phyloP scores from a whole-genome alignment of 1,140 invertebrate species.

The Caenorhabditis elegans region DNA sequence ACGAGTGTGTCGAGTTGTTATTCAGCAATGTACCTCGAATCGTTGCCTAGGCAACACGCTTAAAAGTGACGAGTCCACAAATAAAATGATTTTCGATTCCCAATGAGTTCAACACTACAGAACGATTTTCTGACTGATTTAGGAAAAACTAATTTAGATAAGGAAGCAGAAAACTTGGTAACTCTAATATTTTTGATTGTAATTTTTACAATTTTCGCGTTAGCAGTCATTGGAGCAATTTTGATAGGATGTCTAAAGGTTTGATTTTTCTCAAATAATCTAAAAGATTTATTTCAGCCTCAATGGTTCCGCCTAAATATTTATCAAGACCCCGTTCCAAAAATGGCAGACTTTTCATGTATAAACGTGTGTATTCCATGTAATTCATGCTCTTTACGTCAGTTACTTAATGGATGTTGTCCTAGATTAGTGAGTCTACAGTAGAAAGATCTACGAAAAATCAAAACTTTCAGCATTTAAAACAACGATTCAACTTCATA shows the following conservation, averaged over 20 bases:
- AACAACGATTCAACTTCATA: background rate
- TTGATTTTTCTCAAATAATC: background rate
- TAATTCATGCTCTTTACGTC: background rate
- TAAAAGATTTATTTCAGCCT: background rate
- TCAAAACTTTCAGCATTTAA: background rate
- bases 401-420: background rate
- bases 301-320: constrained; percentile 5
- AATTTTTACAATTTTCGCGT: background rate
- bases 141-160: background rate
- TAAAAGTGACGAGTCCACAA: background rate
- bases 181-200: background rate
- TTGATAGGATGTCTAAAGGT: background rate
- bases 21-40: too few species aligned
- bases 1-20: too few species aligned
- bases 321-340: background rate
- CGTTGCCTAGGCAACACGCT: background rate
- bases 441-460: too few species aligned
- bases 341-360: background rate
- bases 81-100: background rate
- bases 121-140: too few species aligned
- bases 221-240: background rate
- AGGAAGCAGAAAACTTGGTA: background rate
- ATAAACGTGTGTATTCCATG: background rate
- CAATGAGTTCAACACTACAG: background rate
- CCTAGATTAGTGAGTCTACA: background rate